Base-by-base conservation (phyloP, 2,113 vertebrate genomes). In the Turnix velox region DNA sequence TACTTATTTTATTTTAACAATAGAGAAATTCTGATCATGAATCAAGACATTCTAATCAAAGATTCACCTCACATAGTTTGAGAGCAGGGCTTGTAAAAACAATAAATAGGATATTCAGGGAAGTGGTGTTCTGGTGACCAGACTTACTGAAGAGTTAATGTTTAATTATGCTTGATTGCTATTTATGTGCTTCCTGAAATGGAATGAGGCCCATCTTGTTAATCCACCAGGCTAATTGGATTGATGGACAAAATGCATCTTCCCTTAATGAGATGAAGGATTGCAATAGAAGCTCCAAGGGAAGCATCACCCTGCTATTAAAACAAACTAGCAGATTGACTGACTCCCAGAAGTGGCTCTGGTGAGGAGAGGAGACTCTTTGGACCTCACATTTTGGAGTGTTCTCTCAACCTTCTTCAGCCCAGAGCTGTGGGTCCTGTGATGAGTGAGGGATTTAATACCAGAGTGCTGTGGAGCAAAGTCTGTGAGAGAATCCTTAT, bases 211-310 rank as follows among this genome's bases (percentile, higher is more conserved):
- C 33, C 31, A 49, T 72, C 3, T 87, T 86, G 87, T 71, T 94
- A 95, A 94, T 73, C 84, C 54, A 55, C 46, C 2, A 4, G 8
- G 48, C 75, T 96, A 95, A 95, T 23, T 80, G 81, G 88, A 94
- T 94, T 96, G 95, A 96, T 88, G 93, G 69, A 92, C 58, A 96
- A 96, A 95, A 92, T 76, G 89, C 79, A 95, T 92, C 95, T 95
- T 92, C 76, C 79, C 66, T 90, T 96, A 96, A 92, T 68, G 84
- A 94, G 71, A 91, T 92, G 84, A 88, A 94, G 68, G 61, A 76
- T 12, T 81, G 84, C 72, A 92, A 87, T 65, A 80, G 43, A 88
- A 84, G 78, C 88, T 82, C 30, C 7, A 67, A 76, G 55, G 82
- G 77, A 96, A 87, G 69, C 72, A 79, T 42, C 76, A 55, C 68